Conservation (phyloP, 2,888 invertebrate genomes). For the Blastobasis lacticolella region DNA sequence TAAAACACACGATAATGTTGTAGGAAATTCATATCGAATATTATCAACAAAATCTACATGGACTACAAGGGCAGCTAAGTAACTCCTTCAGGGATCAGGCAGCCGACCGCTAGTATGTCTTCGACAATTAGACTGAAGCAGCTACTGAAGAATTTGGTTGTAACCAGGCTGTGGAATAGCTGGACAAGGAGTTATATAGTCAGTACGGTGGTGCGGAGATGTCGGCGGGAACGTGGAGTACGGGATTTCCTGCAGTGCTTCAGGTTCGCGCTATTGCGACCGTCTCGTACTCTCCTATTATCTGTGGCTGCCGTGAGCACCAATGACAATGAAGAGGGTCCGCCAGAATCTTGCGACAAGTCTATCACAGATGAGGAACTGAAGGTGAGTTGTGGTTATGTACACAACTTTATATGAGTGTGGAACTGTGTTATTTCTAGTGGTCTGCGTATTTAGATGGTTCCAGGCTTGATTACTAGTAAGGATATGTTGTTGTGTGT, state of each 20-base stretch:
- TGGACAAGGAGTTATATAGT: conserved; percentile 49
- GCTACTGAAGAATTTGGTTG: conserved; percentile 45
- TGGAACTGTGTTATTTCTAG: too few relatives aligned
- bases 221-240: conserved; percentile 47
- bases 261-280: conserved; percentile 45
- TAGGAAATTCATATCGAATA: conserved; percentile 41
- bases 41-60: conserved; percentile 26
- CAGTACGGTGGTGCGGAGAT: conserved; percentile 45
- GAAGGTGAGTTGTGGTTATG: conserved; percentile 31
- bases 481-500: too few relatives aligned
- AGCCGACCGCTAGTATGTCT: conserved; percentile 30
- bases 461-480: too few relatives aligned
- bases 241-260: conserved; percentile 52
- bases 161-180: conserved; percentile 44
- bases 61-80: background rate
- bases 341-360: conserved; percentile 27
- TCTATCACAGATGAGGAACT: conserved; percentile 55
- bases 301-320: conserved; percentile 59
- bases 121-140: conserved; percentile 30
- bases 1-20: conserved; percentile 44
- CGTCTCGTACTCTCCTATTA: conserved; percentile 44
- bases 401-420: background rate
- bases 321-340: conserved; percentile 23
- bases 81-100: too few relatives aligned
- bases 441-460: too few relatives aligned